Evolutionary conservation across 2,888 invertebrate genomes (phyloP).

Genomic region (Acanthopleura granulata): DNA sequence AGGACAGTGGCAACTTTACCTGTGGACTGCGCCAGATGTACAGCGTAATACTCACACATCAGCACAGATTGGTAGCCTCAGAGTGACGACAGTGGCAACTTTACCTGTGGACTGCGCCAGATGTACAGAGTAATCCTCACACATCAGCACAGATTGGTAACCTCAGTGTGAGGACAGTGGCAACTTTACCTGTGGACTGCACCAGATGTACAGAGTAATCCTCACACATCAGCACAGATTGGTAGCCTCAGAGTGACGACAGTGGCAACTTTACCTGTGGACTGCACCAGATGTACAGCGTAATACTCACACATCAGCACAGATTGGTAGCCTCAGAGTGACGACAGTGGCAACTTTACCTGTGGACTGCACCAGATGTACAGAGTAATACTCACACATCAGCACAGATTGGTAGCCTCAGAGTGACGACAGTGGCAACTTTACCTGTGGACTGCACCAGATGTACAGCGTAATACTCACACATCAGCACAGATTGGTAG

Average conservation of each 20-base stretch:
- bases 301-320: constrained; percentile 59
- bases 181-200: constrained; percentile 53
- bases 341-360: constrained; percentile 38
- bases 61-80: constrained; percentile 48
- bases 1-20: constrained; percentile 33
- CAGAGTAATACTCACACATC: constrained; percentile 58
- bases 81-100: no score
- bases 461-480: constrained; percentile 62
- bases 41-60: constrained; percentile 58
- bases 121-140: constrained; percentile 62
- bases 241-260: constrained; percentile 35
- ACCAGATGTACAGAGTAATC: constrained; percentile 62
- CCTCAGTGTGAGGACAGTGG: constrained; percentile 22
- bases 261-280: constrained; percentile 47
- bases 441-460: constrained; percentile 59
- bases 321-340: constrained; percentile 42
- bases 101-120: constrained; percentile 58
- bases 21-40: constrained; percentile 59
- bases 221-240: constrained; percentile 52
- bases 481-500: constrained; percentile 51
- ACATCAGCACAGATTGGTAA: constrained; percentile 51
- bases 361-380: constrained; percentile 59
- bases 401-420: constrained; percentile 55
- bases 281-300: constrained; percentile 59
- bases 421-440: constrained; percentile 26